Evolutionary conservation across 2,888 invertebrate genomes (phyloP).

Genomic region (Stratiomys singularior): DNA sequence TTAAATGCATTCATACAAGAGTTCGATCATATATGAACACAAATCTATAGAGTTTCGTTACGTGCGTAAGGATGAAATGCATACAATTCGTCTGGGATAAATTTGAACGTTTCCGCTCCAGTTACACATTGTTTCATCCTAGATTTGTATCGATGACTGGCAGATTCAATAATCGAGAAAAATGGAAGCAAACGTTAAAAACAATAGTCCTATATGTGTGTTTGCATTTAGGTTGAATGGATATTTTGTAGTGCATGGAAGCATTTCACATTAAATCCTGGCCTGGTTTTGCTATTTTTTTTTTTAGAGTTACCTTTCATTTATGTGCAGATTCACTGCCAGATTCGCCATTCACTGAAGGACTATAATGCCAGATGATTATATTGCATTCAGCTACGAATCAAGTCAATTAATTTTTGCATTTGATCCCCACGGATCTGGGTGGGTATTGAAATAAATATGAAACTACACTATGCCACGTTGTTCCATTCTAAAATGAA

Average conservation of each 20-base stretch:
- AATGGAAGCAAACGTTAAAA: not conserved
- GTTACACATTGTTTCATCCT: not conserved
- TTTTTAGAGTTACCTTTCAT: not conserved
- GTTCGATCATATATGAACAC: no score
- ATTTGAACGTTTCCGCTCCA: not conserved
- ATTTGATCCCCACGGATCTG: no score
- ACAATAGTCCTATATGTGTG: not conserved
- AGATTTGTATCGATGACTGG: constrained; percentile 1
- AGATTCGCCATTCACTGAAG: not conserved
- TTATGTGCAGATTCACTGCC: not conserved
- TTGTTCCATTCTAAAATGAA: no score
- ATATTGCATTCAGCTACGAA: no score
- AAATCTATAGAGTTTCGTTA: no score
- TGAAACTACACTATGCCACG: not conserved
- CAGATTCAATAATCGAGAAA: constrained; percentile 3
- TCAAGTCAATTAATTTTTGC: no score
- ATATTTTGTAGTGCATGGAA: not conserved
- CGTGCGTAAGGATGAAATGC: no score
- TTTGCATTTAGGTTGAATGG: no score
- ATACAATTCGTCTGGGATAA: not conserved
- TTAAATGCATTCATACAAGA: no score
- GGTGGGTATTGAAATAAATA: no score
- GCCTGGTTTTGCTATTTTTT: not conserved
- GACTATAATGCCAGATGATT: no score
- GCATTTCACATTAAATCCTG: not conserved